These are phyloP conservation scores for Chloroceryle inda DNA, from an alignment of 2,797 vertebrate genomes.

Conservation along the genomic window DNA sequence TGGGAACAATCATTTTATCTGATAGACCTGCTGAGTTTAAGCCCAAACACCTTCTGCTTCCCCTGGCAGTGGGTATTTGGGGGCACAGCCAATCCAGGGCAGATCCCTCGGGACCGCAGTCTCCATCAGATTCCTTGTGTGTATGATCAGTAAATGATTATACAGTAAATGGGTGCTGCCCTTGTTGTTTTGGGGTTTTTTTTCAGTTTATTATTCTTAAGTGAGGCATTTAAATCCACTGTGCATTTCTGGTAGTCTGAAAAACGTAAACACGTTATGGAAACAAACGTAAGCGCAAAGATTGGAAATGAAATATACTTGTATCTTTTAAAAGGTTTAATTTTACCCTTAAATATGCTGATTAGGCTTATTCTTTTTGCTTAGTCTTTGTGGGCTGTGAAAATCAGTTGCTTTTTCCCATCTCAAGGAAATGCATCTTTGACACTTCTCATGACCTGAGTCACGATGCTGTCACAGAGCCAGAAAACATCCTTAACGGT, in stretches of 20 bases:
- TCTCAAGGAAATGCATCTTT: slow-evolving; percentile 87
- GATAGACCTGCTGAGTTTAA: neutral
- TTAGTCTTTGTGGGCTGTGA: slow-evolving; percentile 75
- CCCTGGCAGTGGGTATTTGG: neutral
- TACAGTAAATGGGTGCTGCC: slow-evolving; percentile 25
- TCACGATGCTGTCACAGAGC: slow-evolving; percentile 82
- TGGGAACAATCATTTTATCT: slow-evolving; percentile 21
- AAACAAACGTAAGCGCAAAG: slow-evolving; percentile 62
- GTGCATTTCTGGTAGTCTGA: slow-evolving; percentile 51
- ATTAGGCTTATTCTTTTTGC: slow-evolving; percentile 70
- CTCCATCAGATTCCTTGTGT: neutral
- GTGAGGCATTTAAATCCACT: slow-evolving; percentile 54
- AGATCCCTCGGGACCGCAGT: neutral
- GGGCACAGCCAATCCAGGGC: neutral
- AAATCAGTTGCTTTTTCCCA: slow-evolving; percentile 85
- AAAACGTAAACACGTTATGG: slow-evolving; percentile 61
- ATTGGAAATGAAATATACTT: slow-evolving; percentile 71
- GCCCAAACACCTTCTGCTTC: neutral
- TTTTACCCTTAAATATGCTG: slow-evolving; percentile 74
- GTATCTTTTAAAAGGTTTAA: slow-evolving; percentile 70
- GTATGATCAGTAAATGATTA: neutral
- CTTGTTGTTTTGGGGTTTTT: neutral
- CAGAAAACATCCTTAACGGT: slow-evolving; percentile 80
- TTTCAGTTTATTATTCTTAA: slow-evolving; percentile 55
- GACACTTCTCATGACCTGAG: slow-evolving; percentile 92